A percentile compares a stretch with the other conserved stretches of the same genome.
Conservation (phyloP, 2,888 invertebrate species). For the Scotopteryx bipunctaria region DNA sequence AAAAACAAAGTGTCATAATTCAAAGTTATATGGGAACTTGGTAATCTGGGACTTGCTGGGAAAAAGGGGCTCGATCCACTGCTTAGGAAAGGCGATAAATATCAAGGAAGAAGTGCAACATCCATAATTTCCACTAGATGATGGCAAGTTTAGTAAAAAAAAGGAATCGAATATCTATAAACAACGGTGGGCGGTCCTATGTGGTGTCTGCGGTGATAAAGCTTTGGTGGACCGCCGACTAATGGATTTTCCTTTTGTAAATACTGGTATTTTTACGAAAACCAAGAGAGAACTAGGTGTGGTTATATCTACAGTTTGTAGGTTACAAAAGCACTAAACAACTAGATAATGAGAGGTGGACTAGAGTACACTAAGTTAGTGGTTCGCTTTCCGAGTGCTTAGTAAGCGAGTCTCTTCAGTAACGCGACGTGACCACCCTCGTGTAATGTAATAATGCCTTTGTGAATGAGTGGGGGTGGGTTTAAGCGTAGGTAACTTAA, state of each 20-base stretch:
- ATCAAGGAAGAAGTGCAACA: background rate
- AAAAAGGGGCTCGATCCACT: background rate
- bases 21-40: slow-evolving; percentile 42
- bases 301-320: background rate
- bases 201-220: too few species aligned
- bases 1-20: slow-evolving; percentile 60
- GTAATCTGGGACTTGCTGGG: slow-evolving; percentile 41
- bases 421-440: background rate
- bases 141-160: too few species aligned
- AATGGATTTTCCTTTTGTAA: too few species aligned
- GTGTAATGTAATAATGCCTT: background rate
- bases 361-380: background rate
- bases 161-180: too few species aligned
- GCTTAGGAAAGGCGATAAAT: background rate
- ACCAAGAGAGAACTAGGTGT: too few species aligned
- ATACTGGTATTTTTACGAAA: background rate
- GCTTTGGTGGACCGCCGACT: too few species aligned
- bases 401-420: background rate
- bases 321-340: background rate
- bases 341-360: slow-evolving; percentile 4
- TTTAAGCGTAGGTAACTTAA: too few species aligned
- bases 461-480: background rate
- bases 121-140: background rate
- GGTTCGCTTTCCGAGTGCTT: background rate
- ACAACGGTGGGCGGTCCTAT: too few species aligned